phyloP scores from a whole-genome alignment of 53 echinoderm and acorn worm species.

The Holothuria scabra region DNA sequence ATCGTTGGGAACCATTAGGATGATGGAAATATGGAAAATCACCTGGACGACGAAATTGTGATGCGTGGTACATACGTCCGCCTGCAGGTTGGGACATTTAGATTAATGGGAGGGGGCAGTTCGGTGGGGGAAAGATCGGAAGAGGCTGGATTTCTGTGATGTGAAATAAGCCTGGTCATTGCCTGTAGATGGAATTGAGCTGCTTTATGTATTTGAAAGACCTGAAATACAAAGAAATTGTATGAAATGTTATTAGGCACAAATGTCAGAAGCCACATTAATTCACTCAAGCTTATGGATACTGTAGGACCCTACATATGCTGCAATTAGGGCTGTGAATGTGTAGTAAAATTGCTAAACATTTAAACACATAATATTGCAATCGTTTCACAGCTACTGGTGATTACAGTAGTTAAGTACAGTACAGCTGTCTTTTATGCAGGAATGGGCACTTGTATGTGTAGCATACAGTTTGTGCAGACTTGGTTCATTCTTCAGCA shows the following conservation, averaged over 20 bases:
- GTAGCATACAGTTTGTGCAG: too few relatives aligned
- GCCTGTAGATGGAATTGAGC: slow-evolving; percentile 46
- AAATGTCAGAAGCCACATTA: too few relatives aligned
- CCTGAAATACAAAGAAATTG: slow-evolving; percentile 26
- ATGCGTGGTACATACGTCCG: slow-evolving; percentile 83
- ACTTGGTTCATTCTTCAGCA: too few relatives aligned
- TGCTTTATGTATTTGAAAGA: slow-evolving; percentile 42
- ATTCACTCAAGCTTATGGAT: too few relatives aligned
- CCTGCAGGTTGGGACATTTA: slow-evolving; percentile 90
- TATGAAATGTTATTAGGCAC: neutral
- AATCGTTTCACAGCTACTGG: too few relatives aligned
- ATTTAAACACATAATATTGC: too few relatives aligned
- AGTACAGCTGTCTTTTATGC: too few relatives aligned
- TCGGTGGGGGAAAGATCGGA: slow-evolving; percentile 9
- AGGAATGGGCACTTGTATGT: too few relatives aligned
- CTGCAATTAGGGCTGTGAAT: too few relatives aligned
- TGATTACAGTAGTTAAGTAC: too few relatives aligned
- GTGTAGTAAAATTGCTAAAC: too few relatives aligned
- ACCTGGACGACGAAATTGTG: slow-evolving; percentile 66
- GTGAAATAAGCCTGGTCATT: slow-evolving; percentile 38
- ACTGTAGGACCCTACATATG: too few relatives aligned
- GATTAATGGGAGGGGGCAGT: slow-evolving; percentile 12
- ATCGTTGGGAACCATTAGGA: slow-evolving; percentile 47
- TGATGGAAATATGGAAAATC: slow-evolving; percentile 66
- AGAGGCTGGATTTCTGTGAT: slow-evolving; percentile 8